A percentile compares a stretch with the other conserved stretches of the same genome.
Evolutionary conservation across 2,113 vertebrate species (phyloP).

Genomic region (Cololabis saira): DNA sequence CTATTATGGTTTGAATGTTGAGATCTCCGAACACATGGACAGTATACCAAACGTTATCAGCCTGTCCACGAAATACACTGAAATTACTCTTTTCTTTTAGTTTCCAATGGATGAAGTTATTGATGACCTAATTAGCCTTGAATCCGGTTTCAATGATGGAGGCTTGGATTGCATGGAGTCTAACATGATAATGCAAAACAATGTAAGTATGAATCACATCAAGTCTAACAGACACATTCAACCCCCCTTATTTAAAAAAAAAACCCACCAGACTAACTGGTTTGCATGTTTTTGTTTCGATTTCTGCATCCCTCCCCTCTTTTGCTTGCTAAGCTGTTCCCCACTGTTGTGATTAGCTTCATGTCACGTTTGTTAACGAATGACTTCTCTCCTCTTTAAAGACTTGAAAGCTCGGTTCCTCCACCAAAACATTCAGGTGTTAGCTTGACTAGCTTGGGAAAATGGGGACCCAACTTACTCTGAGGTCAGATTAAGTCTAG

Average conservation of each 20-base stretch:
- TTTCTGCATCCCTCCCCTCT: constrained; percentile 12
- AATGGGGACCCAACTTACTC: constrained; percentile 67
- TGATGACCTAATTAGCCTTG: constrained; percentile 92
- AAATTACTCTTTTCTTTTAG: constrained; percentile 78
- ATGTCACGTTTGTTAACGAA: constrained; percentile 19
- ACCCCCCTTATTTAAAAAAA: background rate
- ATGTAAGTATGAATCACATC: constrained; percentile 84
- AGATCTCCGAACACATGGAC: constrained; percentile 49
- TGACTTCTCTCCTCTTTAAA: constrained; percentile 19
- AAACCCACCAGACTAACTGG: background rate
- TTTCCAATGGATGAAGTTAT: constrained; percentile 94
- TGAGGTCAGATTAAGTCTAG: constrained; percentile 89
- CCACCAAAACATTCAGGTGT: constrained; percentile 22
- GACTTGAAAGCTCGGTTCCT: constrained; percentile 34
- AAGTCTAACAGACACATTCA: constrained; percentile 11
- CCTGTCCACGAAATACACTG: constrained; percentile 48
- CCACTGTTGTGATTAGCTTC: background rate
- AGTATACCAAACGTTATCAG: constrained; percentile 20
- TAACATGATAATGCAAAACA: constrained; percentile 90
- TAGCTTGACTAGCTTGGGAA: constrained; percentile 66
- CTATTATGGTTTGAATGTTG: constrained; percentile 61
- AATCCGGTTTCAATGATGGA: constrained; percentile 92
- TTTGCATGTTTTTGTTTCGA: constrained; percentile 22
- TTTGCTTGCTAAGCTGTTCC: background rate
- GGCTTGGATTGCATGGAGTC: constrained; percentile 88